These are phyloP conservation scores for Xestia sexstrigata DNA, from an alignment of 2,888 invertebrate genomes.

Conservation along the genomic window DNA sequence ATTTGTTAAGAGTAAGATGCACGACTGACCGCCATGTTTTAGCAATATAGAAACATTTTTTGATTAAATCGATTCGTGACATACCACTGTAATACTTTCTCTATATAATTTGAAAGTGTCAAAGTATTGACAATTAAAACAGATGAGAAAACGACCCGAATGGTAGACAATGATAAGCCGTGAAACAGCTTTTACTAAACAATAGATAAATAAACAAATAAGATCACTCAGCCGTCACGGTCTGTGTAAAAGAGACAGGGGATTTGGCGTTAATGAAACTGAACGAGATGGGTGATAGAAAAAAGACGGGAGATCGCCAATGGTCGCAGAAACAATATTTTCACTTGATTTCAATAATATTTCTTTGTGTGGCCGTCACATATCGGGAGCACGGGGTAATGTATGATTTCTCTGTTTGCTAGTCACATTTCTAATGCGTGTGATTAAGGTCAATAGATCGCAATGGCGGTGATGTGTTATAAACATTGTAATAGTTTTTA, in stretches of 20 bases:
- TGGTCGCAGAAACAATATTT: slow-evolving; percentile 70
- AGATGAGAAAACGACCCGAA: slow-evolving; percentile 59
- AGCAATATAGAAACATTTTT: slow-evolving; percentile 57
- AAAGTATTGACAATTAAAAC: slow-evolving; percentile 65
- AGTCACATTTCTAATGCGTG: slow-evolving; percentile 79
- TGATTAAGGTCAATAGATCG: slow-evolving; percentile 80
- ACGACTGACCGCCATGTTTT: slow-evolving; percentile 60
- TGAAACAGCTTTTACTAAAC: slow-evolving; percentile 71
- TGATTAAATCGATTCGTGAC: slow-evolving; percentile 72
- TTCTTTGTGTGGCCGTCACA: slow-evolving; percentile 67
- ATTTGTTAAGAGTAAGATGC: slow-evolving; percentile 61
- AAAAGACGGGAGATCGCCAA: slow-evolving; percentile 62
- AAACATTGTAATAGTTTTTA: slow-evolving; percentile 61
- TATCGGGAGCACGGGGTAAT: slow-evolving; percentile 68
- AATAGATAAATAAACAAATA: slow-evolving; percentile 74
- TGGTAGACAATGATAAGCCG: slow-evolving; percentile 68
- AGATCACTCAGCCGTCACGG: slow-evolving; percentile 69
- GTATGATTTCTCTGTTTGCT: slow-evolving; percentile 76
- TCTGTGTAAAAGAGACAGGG: slow-evolving; percentile 47
- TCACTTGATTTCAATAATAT: slow-evolving; percentile 76
- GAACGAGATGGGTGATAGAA: slow-evolving; percentile 64
- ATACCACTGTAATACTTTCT: slow-evolving; percentile 71
- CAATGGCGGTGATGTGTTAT: slow-evolving; percentile 52
- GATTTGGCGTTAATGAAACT: slow-evolving; percentile 47
- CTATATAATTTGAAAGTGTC: slow-evolving; percentile 68